Percentiles rank a stretch among this genome's conserved stretches.
Conservation (phyloP, 2,888 invertebrate genomes). For the Drosophila maculinotata region DNA sequence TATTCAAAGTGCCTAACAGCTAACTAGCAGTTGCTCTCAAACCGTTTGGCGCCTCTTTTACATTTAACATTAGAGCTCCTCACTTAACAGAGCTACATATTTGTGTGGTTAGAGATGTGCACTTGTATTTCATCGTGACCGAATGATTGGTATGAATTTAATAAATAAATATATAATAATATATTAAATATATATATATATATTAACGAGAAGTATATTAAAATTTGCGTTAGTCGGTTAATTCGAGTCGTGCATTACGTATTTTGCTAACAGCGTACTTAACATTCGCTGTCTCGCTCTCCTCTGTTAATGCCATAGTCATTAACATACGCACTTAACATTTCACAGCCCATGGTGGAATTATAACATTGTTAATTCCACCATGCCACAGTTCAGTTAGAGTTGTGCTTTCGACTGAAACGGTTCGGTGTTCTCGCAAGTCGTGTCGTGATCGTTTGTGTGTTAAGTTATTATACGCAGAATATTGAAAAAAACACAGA, state of each 20-base stretch:
- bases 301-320: too few species aligned
- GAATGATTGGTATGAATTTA: too few species aligned
- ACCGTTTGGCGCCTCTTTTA: conserved; percentile 3
- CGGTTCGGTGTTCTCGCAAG: conserved; percentile 21
- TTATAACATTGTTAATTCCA: too few species aligned
- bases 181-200: too few species aligned
- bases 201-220: too few species aligned
- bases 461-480: conserved; percentile 34
- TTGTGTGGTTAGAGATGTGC: too few species aligned
- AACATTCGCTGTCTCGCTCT: not conserved
- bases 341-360: conserved; percentile 30
- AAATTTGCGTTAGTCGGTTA: too few species aligned
- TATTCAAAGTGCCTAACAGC: not conserved
- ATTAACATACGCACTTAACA: conserved; percentile 28
- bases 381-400: conserved; percentile 42
- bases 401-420: conserved; percentile 41
- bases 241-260: not conserved
- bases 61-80: conserved; percentile 10
- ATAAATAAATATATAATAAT: too few species aligned
- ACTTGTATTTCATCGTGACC: too few species aligned
- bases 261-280: conserved; percentile 1
- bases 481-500: conserved; percentile 41
- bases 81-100: conserved; percentile 8
- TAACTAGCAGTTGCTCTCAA: conserved; percentile 10
- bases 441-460: not conserved